Percentiles rank a stretch among this genome's conserved stretches.
Evolutionary conservation across 1,140 invertebrate species (phyloP).

Genomic region (Zaprionus inermis): DNA sequence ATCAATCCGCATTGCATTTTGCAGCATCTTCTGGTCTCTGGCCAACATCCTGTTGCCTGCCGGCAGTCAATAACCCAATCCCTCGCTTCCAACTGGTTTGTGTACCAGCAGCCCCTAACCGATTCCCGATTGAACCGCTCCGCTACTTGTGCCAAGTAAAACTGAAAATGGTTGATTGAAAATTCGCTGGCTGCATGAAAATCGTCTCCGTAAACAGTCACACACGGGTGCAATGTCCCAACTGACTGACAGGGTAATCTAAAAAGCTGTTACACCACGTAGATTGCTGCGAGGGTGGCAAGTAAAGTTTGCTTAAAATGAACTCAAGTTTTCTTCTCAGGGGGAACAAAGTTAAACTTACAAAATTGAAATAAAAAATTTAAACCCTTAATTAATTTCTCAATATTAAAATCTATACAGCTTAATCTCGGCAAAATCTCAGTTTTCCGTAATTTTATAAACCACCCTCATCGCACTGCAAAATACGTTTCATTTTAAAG

Average conservation of each 20-base stretch:
- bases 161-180: constrained; percentile 47
- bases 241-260: constrained; percentile 75
- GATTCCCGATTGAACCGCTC: not conserved
- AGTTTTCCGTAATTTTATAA: not conserved
- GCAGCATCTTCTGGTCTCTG: not conserved
- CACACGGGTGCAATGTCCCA: constrained; percentile 64
- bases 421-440: not conserved
- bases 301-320: constrained; percentile 8
- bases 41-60: constrained; percentile 1
- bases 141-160: constrained; percentile 10
- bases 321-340: no score
- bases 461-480: not conserved
- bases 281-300: constrained; percentile 12
- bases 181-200: constrained; percentile 64
- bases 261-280: constrained; percentile 61
- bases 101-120: not conserved
- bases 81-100: not conserved
- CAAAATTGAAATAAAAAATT: no score
- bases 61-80: not conserved
- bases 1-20: constrained; percentile 18
- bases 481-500: constrained; percentile 18
- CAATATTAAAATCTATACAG: no score
- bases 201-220: constrained; percentile 59
- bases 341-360: no score
- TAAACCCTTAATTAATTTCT: no score